phyloP scores from a whole-genome alignment of 2,113 vertebrate species.

The Phyllostomus discolor region DNA sequence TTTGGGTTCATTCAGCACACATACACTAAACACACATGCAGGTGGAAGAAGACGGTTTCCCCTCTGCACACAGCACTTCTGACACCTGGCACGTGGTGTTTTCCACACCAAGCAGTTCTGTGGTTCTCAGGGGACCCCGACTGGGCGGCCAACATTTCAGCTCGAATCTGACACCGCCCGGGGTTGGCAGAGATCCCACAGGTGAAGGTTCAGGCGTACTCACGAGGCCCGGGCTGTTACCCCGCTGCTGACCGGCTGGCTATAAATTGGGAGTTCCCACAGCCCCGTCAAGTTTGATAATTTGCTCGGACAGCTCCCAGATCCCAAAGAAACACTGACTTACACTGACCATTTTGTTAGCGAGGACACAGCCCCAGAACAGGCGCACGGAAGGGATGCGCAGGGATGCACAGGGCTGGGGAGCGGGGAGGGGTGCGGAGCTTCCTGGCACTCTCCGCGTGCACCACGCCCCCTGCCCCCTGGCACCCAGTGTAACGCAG shows the following conservation, averaged over 20 bases:
- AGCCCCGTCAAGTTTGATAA: neutral
- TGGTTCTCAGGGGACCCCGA: neutral
- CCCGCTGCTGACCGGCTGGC: neutral
- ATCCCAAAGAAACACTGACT: neutral
- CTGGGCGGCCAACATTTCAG: neutral
- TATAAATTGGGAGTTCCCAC: neutral
- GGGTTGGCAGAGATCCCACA: neutral
- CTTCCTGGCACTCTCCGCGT: fast-evolving
- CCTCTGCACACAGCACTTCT: neutral
- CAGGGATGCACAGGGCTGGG: neutral
- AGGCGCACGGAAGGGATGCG: neutral
- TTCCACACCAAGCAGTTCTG: neutral
- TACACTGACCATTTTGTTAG: neutral
- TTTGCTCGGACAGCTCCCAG: neutral
- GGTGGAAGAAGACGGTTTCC: neutral
- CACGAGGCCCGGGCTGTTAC: neutral
- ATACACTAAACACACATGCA: neutral
- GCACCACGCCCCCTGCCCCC: neutral
- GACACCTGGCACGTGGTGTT: neutral
- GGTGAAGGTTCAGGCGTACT: neutral
- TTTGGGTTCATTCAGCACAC: neutral
- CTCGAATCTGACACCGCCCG: neutral
- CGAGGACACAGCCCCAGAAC: neutral
- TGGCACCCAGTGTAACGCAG: neutral
- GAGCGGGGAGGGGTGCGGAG: fast-evolving